phyloP scores from a whole-genome alignment of 2,888 invertebrate genomes.

The Mycalesis mineus region DNA sequence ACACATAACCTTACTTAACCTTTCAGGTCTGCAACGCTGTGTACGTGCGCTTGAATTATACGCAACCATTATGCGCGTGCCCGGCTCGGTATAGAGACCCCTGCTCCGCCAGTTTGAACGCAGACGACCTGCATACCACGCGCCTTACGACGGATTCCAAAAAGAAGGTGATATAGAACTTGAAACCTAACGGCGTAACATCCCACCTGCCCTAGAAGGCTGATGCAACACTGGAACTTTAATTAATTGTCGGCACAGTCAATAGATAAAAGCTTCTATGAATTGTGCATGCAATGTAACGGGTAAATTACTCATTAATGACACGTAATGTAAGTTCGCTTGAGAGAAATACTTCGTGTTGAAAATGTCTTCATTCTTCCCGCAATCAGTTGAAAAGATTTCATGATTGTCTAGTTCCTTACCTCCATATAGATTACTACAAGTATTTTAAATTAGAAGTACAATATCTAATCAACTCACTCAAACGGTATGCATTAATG shows the following conservation, averaged over 20 bases:
- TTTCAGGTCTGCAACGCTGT: constrained; percentile 92
- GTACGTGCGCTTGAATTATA: constrained; percentile 93
- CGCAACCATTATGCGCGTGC: constrained; percentile 94
- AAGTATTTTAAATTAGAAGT: too few relatives aligned
- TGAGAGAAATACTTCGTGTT: not conserved
- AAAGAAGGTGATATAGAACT: constrained; percentile 81
- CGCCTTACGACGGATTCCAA: constrained; percentile 91
- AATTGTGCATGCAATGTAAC: constrained; percentile 2
- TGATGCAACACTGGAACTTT: constrained; percentile 8
- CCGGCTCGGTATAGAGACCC: constrained; percentile 92
- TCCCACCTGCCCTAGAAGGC: constrained; percentile 19
- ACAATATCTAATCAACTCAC: too few relatives aligned
- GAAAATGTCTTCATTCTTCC: not conserved
- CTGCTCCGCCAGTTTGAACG: constrained; percentile 92
- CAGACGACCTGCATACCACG: constrained; percentile 94
- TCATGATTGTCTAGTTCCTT: too few relatives aligned
- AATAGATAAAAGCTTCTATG: constrained; percentile 9
- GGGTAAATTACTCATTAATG: constrained; percentile 1
- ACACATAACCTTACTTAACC: constrained; percentile 15
- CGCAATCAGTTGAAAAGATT: not conserved
- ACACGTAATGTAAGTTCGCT: not conserved
- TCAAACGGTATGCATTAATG: too few relatives aligned
- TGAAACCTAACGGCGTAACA: constrained; percentile 24
- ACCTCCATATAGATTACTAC: too few relatives aligned
- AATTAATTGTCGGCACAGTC: constrained; percentile 12